A percentile compares a stretch with the other conserved stretches of the same genome.
These are phyloP conservation scores for Emydoidea blandingii DNA, from an alignment of 2,797 vertebrate genomes.

Conservation along the genomic window DNA sequence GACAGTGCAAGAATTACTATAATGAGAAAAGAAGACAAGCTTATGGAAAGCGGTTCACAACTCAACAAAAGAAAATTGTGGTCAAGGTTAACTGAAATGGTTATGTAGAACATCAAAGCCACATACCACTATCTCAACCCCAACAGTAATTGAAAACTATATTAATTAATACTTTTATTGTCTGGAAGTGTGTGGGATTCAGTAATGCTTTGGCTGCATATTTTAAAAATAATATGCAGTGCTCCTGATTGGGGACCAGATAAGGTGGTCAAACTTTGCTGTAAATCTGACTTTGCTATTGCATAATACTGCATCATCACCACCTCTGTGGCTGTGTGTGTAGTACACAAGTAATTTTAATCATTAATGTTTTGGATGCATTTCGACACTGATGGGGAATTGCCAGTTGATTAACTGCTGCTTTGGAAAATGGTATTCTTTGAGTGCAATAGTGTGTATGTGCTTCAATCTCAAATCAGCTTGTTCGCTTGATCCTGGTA, in stretches of 20 bases:
- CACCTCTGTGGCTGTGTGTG: neutral
- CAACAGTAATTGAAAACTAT: neutral
- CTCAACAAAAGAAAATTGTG: neutral
- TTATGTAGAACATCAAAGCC: neutral
- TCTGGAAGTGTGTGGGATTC: neutral
- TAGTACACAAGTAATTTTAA: neutral
- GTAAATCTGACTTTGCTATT: neutral
- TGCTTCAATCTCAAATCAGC: neutral
- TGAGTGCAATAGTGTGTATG: neutral
- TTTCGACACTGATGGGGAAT: neutral
- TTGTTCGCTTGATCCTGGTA: neutral
- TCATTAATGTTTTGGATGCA: neutral
- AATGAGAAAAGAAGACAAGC: neutral
- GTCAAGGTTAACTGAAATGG: neutral
- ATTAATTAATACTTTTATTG: neutral
- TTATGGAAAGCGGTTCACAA: neutral
- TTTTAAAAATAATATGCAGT: neutral
- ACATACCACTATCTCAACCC: neutral
- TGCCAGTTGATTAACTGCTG: neutral
- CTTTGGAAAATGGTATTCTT: accelerated
- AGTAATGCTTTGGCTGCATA: neutral
- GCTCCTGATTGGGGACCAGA: neutral
- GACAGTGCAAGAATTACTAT: neutral
- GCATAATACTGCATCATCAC: neutral
- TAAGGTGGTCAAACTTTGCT: neutral